Conservation (phyloP, 2,797 vertebrate genomes). For the Girardinus metallicus region DNA sequence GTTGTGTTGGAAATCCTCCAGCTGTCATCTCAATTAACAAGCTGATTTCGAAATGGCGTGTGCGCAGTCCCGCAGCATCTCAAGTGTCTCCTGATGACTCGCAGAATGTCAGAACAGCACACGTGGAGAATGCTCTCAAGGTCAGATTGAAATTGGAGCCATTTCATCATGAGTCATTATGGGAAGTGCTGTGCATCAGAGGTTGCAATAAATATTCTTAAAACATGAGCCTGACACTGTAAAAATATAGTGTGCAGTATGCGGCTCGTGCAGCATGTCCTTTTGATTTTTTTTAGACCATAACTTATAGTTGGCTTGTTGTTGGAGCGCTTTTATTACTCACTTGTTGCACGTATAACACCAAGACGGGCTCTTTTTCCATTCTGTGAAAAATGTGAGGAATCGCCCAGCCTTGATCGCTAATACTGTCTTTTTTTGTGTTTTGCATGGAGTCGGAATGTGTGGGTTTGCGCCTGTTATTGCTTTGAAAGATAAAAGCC, state of each 20-base stretch:
- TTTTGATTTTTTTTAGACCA: slow-evolving; percentile 29
- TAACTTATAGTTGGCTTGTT: slow-evolving; percentile 46
- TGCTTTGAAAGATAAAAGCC: slow-evolving; percentile 24
- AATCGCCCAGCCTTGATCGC: not conserved
- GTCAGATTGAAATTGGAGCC: slow-evolving; percentile 73
- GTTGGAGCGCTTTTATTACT: slow-evolving; percentile 29
- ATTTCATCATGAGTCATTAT: slow-evolving; percentile 71
- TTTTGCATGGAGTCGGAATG: not conserved
- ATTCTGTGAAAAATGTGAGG: not conserved
- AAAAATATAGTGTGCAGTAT: slow-evolving; percentile 19
- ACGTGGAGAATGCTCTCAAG: slow-evolving; percentile 63
- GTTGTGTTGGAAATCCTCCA: slow-evolving; percentile 46
- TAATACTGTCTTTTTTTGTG: not conserved
- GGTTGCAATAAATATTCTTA: slow-evolving; percentile 68
- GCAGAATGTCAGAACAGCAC: slow-evolving; percentile 38
- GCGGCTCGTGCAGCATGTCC: slow-evolving; percentile 34
- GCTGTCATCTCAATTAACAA: slow-evolving; percentile 58
- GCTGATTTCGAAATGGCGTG: slow-evolving; percentile 43
- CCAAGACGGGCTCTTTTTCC: not conserved
- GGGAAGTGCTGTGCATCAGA: slow-evolving; percentile 56
- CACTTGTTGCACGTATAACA: slow-evolving; percentile 25
- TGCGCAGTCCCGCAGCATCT: slow-evolving; percentile 36
- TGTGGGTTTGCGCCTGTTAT: not conserved
- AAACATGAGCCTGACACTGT: slow-evolving; percentile 43
- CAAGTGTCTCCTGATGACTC: slow-evolving; percentile 51